Conservation (phyloP, 2,113 vertebrate species). For the Donacobius atricapilla region DNA sequence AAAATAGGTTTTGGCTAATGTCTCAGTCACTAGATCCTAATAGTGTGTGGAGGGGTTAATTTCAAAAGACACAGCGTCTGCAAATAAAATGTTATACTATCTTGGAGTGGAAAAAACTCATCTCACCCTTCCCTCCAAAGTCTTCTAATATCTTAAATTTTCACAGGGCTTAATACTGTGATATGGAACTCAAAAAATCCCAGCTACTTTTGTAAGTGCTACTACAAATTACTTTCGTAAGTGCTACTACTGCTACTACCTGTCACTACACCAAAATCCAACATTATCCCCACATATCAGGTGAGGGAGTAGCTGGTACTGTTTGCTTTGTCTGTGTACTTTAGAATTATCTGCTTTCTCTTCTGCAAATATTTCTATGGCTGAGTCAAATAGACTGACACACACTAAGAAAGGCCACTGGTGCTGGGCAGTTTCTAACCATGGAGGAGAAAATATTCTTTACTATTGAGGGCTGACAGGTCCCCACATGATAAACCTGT, state of each 20-base stretch:
- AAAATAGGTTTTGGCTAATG: neutral
- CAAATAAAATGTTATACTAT: neutral
- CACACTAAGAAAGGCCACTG: neutral
- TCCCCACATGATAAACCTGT: slow-evolving; percentile 59
- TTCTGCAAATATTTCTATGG: neutral
- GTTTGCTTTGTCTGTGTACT: neutral
- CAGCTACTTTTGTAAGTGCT: neutral
- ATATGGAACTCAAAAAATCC: neutral
- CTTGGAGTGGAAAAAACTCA: neutral
- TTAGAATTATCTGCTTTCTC: neutral
- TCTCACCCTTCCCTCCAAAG: neutral
- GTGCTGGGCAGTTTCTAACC: neutral
- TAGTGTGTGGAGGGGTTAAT: neutral
- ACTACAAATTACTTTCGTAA: neutral
- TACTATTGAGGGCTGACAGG: slow-evolving; percentile 28
- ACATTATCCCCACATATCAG: neutral
- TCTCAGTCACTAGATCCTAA: neutral
- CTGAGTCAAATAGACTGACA: neutral
- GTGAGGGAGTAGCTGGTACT: neutral
- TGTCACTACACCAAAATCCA: neutral
- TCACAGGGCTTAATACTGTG: neutral
- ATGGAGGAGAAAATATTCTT: neutral
- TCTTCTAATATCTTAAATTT: neutral
- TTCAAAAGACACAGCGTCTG: neutral
- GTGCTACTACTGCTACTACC: neutral